These are phyloP conservation scores for Arctopsyche grandis DNA, from an alignment of 1,140 invertebrate genomes.

Conservation along the genomic window DNA sequence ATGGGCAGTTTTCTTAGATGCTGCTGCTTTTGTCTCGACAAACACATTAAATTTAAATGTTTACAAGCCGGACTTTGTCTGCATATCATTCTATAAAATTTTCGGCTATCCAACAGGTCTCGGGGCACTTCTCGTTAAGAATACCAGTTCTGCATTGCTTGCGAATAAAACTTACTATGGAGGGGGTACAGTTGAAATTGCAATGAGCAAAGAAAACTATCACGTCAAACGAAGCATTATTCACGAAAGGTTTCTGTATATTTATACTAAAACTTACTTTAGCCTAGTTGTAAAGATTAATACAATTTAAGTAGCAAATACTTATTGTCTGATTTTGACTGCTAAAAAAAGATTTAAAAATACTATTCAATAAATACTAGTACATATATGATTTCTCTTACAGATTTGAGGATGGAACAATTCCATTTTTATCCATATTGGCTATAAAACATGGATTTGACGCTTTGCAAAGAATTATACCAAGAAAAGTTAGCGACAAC, in stretches of 20 bases:
- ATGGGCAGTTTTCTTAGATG: slow-evolving; percentile 89
- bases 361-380: background rate
- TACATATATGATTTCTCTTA: slow-evolving; percentile 55
- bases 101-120: slow-evolving; percentile 97
- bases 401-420: slow-evolving; percentile 95
- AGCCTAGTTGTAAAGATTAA: too few relatives aligned
- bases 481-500: slow-evolving; percentile 63
- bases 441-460: slow-evolving; percentile 86
- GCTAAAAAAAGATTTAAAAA: too few relatives aligned
- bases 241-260: slow-evolving; percentile 76
- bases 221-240: slow-evolving; percentile 75
- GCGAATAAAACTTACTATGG: slow-evolving; percentile 84
- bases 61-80: slow-evolving; percentile 87
- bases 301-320: too few relatives aligned
- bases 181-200: slow-evolving; percentile 89
- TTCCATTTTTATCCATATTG: slow-evolving; percentile 87
- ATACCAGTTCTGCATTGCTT: slow-evolving; percentile 72
- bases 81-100: slow-evolving; percentile 97
- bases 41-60: slow-evolving; percentile 79
- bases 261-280: background rate
- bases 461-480: slow-evolving; percentile 69
- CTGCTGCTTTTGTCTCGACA: slow-evolving; percentile 84
- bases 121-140: slow-evolving; percentile 86
- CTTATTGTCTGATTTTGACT: too few relatives aligned
- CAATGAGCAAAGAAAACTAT: slow-evolving; percentile 75